These are phyloP conservation scores for Onychomys torridus DNA, from an alignment of 2,797 vertebrate genomes.

Conservation along the genomic window DNA sequence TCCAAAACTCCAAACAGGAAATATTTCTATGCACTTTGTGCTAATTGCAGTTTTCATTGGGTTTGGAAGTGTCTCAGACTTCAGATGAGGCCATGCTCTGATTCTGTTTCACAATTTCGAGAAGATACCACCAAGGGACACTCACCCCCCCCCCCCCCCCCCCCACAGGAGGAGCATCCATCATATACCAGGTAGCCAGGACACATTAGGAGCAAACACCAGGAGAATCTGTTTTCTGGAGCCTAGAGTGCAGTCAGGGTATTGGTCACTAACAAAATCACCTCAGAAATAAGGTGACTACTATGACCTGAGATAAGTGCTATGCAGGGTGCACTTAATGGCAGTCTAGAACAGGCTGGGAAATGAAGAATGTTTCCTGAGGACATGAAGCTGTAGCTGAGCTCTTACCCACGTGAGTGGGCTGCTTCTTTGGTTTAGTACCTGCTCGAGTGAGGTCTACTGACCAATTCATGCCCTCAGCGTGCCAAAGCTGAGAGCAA, in stretches of 20 bases:
- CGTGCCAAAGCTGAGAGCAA: background rate
- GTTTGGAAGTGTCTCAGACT: background rate
- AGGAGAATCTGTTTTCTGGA: background rate
- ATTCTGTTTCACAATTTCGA: background rate
- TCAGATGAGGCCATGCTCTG: background rate
- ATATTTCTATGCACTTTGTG: background rate
- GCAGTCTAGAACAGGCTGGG: background rate
- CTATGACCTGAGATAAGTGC: background rate
- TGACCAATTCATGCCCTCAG: accelerated
- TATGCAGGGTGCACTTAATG: background rate
- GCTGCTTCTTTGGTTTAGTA: accelerated
- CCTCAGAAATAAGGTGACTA: background rate
- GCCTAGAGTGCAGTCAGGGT: background rate
- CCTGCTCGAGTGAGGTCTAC: background rate
- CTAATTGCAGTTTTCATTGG: background rate
- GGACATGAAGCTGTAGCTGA: background rate
- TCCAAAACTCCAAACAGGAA: background rate
- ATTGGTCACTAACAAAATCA: background rate
- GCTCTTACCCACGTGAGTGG: accelerated
- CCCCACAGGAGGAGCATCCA: background rate
- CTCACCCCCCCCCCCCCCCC: accelerated
- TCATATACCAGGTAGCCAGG: background rate
- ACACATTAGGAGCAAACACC: background rate
- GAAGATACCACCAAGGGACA: background rate
- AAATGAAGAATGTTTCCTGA: background rate